Base-by-base conservation (phyloP, 1,140 invertebrate genomes). In the Drosophila baimaii region DNA sequence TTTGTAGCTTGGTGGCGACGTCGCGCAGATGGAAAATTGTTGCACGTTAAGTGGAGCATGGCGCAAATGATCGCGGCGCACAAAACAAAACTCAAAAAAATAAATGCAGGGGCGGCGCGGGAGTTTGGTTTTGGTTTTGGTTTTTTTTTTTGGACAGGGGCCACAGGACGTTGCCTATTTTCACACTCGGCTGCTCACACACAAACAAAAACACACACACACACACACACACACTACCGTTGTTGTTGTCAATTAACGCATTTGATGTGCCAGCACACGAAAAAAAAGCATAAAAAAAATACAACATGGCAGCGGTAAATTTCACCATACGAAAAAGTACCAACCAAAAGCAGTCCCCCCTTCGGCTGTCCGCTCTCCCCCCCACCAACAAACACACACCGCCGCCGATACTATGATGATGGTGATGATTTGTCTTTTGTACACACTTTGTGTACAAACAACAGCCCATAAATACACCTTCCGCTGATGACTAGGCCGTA, bases 11-110 rank as follows among this genome's bases (percentile, higher is more conserved):
- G 54, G 52, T 37, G 77, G 62, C 49, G 59, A 47, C 39, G 57
- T 47, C 39, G 56, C 37, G 49, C 29, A 70, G 62, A 47, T 79
- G 75, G 55, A 77, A 88, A 71, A 82, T 79, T 73, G 82, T 83
- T 88, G 76, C 83, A 88, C 83, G 72, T 77, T 88, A 88, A 88
- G 84, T 88, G 79, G 83, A 80, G 84, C 83, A 77, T 83, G 79
- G 82, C 80, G 59, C 51, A 73, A 68, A 82, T 64, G 51, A 71
- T 58, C 43, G 64, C 54, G 56, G 54, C 74, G 63, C 61, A 80
- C 72, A 70, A 64, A 54, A 77, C 46, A 71, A 56, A 73, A 62
- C 66, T 88, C 72, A 63, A 69, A 86, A 86, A 54, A 83, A 77
- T 79, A 79, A 79, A 73, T 43, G 55, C 25, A 64, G 58, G 27